Percentiles rank a stretch among this genome's conserved stretches.
phyloP scores from a whole-genome alignment of 2,113 vertebrate genomes.

The Pelobates fuscus region DNA sequence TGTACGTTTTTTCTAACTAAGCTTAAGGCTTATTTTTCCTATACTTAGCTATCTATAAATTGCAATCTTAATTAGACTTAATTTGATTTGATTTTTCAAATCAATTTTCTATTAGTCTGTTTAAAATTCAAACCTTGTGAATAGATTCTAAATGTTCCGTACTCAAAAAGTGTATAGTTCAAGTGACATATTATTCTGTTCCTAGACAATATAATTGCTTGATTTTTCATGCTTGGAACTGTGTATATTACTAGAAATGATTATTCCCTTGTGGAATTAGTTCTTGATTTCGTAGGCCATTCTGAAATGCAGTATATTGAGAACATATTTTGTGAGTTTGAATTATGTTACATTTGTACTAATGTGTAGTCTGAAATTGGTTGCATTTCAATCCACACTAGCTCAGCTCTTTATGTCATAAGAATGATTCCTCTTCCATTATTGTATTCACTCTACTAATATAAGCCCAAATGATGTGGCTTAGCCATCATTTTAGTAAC shows the following conservation, averaged over 20 bases:
- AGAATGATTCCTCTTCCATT: background rate
- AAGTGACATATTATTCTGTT: slow-evolving; percentile 6
- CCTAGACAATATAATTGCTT: slow-evolving; percentile 1
- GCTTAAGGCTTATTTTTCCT: no score
- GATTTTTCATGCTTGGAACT: background rate
- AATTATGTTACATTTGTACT: slow-evolving; percentile 16
- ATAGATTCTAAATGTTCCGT: no score
- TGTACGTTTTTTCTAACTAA: no score
- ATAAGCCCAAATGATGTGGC: slow-evolving; percentile 11
- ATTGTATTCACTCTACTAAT: slow-evolving; percentile 4
- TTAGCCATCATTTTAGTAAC: background rate
- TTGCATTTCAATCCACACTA: slow-evolving; percentile 3
- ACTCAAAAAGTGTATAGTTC: background rate
- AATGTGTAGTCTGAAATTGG: slow-evolving; percentile 10
- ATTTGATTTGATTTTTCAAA: no score
- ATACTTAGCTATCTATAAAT: no score
- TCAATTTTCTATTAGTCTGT: no score
- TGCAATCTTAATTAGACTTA: no score
- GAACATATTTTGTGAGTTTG: slow-evolving; percentile 1
- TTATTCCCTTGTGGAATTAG: background rate
- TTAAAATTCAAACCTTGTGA: no score
- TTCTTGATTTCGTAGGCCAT: slow-evolving; percentile 16
- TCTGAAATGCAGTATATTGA: slow-evolving; percentile 9
- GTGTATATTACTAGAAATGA: slow-evolving; percentile 18
- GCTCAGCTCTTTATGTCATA: background rate